Evolutionary conservation across 1,140 invertebrate genomes (phyloP).

Genomic region (Drosophila simulans): DNA sequence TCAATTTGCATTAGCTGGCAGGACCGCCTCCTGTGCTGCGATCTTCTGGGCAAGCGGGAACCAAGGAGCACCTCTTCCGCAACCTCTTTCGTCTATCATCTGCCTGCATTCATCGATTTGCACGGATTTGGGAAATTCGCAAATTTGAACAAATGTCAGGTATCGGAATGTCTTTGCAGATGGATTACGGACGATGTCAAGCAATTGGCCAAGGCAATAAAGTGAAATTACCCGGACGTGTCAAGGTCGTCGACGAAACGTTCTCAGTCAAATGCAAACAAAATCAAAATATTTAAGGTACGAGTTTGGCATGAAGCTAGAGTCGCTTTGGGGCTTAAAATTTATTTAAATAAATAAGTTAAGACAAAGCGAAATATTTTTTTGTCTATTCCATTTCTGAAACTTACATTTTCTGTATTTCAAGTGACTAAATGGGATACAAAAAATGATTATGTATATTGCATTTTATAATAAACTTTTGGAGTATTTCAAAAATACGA

Average conservation of each 20-base stretch:
- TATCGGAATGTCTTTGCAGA: constrained; percentile 63
- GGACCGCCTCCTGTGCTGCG: constrained; percentile 66
- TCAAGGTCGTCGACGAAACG: constrained; percentile 53
- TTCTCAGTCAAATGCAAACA: not conserved
- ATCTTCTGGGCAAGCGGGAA: constrained; percentile 18
- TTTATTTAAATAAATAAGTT: not conserved
- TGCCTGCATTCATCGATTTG: constrained; percentile 73
- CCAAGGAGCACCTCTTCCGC: constrained; percentile 59
- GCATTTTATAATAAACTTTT: no score
- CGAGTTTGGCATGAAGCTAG: not conserved
- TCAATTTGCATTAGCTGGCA: constrained; percentile 69
- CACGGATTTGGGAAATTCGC: constrained; percentile 68
- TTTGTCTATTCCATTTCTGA: no score
- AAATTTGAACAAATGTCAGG: constrained; percentile 69
- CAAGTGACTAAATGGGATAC: no score
- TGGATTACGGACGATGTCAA: constrained; percentile 74
- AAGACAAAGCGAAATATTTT: not conserved
- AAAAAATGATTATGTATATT: no score
- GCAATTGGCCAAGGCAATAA: constrained; percentile 78
- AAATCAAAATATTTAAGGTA: not conserved
- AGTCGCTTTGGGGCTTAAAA: not conserved
- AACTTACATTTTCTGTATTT: no score
- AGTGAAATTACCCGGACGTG: constrained; percentile 75
- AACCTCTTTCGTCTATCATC: constrained; percentile 35
- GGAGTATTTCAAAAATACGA: no score